Base-by-base conservation (phyloP, 2,113 vertebrate species). In the Gnathonemus echidnorhynchus region DNA sequence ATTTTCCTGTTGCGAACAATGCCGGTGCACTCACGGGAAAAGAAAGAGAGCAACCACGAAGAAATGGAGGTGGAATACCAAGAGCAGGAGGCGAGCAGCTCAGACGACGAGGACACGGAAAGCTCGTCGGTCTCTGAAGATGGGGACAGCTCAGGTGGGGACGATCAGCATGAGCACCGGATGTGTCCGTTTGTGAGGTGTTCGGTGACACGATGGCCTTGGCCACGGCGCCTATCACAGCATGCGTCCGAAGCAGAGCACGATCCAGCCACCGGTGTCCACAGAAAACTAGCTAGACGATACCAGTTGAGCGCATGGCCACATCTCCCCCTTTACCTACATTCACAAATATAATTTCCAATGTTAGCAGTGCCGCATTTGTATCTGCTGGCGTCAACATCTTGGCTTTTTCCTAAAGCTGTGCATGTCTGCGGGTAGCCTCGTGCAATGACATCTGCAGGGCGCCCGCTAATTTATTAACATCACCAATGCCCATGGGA, bases 41-140 rank as follows among this genome's bases (percentile, higher is more conserved):
- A 99, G 95, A 99, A 98, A 90, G 97, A 99, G 90, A 97, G 93
- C 92, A 97, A 98, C 93, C 97, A 95, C 93, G 98, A 98, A 93
- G 98, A 99, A 90, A 99, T 99, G 98, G 98, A 99, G 92, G 97
- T 98, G 93, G 98, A 99, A 91, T 98, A 97, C 50, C 97, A 97
- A 2, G 98, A 99, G 91, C 98, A 98, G 19, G 98, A 99, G 50
- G 98, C 97, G n/a, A 97, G 97, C 95, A 98, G 95, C 93, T 97
- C 97, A 4, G 98, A 99, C 85, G 98, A 99, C 83, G 98, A 99
- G 90, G 98, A 99, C 91, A 97, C 97, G 0, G 98, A 99, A 94
- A 97, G 97, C 92, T 97, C 98, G 2, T 98, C 98, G 1, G 97
- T 98, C 31, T 98, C 98, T 0, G 98, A 99, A 93, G 98, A 99